Evolutionary conservation across 2,113 vertebrate species (phyloP).

Genomic region (Pseudolaguvia tuberculata): DNA sequence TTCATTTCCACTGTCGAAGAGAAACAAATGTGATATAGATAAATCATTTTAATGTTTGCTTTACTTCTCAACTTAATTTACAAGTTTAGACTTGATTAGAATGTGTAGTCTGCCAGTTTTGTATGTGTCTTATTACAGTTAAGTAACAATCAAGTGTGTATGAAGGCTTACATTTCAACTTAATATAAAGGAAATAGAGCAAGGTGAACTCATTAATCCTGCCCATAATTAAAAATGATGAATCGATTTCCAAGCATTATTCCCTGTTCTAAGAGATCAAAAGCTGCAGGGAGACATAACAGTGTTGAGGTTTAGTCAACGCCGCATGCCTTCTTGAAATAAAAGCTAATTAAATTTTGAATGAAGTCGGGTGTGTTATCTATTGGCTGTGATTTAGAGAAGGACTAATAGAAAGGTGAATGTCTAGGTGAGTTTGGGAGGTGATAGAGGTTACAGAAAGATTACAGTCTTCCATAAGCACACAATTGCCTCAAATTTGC

Average conservation of each 20-base stretch:
- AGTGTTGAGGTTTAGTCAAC: conserved; percentile 42
- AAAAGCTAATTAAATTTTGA: conserved; percentile 73
- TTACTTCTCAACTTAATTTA: conserved; percentile 45
- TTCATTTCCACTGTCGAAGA: conserved; percentile 24
- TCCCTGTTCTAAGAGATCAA: conserved; percentile 51
- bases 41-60: conserved; percentile 44
- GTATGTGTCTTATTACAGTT: conserved; percentile 55
- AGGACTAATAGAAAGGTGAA: conserved; percentile 9
- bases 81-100: conserved; percentile 52
- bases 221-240: conserved; percentile 50
- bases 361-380: conserved; percentile 70
- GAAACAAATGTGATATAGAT: conserved; percentile 36
- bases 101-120: conserved; percentile 40
- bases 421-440: neutral
- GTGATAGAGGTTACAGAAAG: too few species aligned
- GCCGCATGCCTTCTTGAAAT: conserved; percentile 48
- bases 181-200: conserved; percentile 27
- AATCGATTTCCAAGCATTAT: conserved; percentile 53
- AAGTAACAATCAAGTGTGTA: conserved; percentile 53
- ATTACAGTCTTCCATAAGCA: neutral
- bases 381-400: conserved; percentile 62
- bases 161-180: conserved; percentile 52
- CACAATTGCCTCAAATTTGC: too few species aligned
- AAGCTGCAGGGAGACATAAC: conserved; percentile 46
- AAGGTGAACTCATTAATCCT: conserved; percentile 57